Percentiles rank a stretch among this genome's conserved stretches.
phyloP scores from a whole-genome alignment of 1,140 invertebrate genomes.

The Drosophila kikkawai region DNA sequence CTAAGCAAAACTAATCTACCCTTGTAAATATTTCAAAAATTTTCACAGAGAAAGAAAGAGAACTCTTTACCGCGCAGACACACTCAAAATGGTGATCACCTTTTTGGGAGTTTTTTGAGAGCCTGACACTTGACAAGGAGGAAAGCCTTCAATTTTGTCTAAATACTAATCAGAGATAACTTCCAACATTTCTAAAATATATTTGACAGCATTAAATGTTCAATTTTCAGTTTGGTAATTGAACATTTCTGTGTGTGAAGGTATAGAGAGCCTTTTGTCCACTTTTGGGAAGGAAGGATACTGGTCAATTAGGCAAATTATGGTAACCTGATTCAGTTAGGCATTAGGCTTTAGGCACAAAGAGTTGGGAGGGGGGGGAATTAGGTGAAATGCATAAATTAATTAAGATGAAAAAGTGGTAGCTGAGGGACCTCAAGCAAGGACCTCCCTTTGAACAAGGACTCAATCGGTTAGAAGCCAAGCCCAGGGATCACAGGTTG shows the following conservation, averaged over 20 bases:
- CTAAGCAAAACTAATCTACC: background rate
- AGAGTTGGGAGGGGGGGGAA: background rate
- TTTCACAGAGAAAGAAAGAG: background rate
- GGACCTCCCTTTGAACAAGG: background rate
- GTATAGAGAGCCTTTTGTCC: background rate
- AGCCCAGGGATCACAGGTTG: background rate
- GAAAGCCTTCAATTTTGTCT: background rate
- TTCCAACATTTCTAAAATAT: background rate
- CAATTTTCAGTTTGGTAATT: background rate
- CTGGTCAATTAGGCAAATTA: slow-evolving; percentile 40
- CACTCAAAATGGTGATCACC: slow-evolving; percentile 8
- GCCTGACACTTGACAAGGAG: background rate
- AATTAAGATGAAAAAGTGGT: slow-evolving; percentile 52
- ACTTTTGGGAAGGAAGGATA: background rate
- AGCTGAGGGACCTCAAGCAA: background rate
- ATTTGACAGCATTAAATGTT: slow-evolving; percentile 2
- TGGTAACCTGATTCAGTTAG: background rate
- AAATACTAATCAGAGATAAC: slow-evolving; percentile 5
- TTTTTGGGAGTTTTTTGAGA: background rate
- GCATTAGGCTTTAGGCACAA: background rate
- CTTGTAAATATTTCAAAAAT: background rate
- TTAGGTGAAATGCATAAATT: slow-evolving; percentile 45
- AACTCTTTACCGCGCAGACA: background rate
- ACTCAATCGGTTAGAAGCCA: slow-evolving; percentile 7
- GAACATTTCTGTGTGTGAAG: background rate